Base-by-base conservation (phyloP, 2,113 vertebrate species). In the Scopus umbretta region DNA sequence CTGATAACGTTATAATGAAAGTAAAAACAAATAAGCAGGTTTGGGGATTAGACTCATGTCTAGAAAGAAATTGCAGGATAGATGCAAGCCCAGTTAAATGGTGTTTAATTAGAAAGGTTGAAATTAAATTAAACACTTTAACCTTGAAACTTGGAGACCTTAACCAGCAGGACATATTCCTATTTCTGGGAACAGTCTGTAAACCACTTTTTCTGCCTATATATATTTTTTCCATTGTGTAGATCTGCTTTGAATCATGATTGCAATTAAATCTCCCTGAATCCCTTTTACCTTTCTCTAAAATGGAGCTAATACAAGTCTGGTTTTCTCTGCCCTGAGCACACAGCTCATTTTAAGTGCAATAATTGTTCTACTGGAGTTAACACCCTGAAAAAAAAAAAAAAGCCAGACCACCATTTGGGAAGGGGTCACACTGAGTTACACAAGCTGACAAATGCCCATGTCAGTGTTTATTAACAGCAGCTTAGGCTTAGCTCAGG, bases 21-120 rank as follows among this genome's bases (percentile, higher is more conserved):
- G 94, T 92, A 93, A 96, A 96, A 96, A 61, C 76, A 87, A 91
- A 80, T 92, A 93, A 94, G 83, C 73, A 94, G 83, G 70, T 91
- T 88, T 93, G 50, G 47, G 90, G 88, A 89, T 95, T 96, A 94
- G 83, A 67, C 16, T 72, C 3, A 1, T 66, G 86, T n/a, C 73
- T 53, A 76, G 73, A 91, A 95, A 93, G 94, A 91, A 85, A 85
- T 59, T 80, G 88, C 49, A 80, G 63, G 66, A 72, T 53, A 79
- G 87, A 88, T 71, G 52, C 70, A 95, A 93, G 86, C 40, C 36
- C 27, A 19, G 76, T 67, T 75, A 76, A 89, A 87, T 29, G 45
- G 21, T 45, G 36, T 83, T 94, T 89, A 95, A 92, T 93, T 94
- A 86, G 67, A 55, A 93, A 94, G 80, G 56, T 79, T 56, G 88